Percentiles rank a stretch among this genome's conserved stretches.
phyloP scores from a whole-genome alignment of 2,888 invertebrate species.

The Synergus japonicus region DNA sequence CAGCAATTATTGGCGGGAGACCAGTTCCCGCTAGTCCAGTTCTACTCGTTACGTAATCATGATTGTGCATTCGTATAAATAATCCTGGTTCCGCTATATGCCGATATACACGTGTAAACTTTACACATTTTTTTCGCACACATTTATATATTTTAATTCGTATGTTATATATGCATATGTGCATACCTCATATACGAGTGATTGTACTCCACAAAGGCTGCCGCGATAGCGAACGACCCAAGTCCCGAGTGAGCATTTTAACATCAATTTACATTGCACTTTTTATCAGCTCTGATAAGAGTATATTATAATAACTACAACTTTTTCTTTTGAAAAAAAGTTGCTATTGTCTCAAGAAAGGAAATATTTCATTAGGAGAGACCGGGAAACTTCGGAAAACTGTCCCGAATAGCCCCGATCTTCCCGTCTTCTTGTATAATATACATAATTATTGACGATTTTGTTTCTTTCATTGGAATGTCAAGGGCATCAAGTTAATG shows the following conservation, averaged over 20 bases:
- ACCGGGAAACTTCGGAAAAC: too few relatives aligned
- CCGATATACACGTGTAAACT: constrained; percentile 57
- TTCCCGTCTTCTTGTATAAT: too few relatives aligned
- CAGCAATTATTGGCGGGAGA: constrained; percentile 65
- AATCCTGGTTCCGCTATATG: constrained; percentile 61
- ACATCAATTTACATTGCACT: not conserved
- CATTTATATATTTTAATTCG: constrained; percentile 4
- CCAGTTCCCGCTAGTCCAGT: constrained; percentile 74
- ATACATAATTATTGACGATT: too few relatives aligned
- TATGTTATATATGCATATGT: constrained; percentile 2
- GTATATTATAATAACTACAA: not conserved
- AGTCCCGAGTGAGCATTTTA: not conserved
- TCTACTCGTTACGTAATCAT: constrained; percentile 68
- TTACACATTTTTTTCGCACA: constrained; percentile 40
- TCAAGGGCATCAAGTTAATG: too few relatives aligned
- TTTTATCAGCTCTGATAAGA: not conserved
- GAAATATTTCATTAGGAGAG: not conserved
- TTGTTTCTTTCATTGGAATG: too few relatives aligned
- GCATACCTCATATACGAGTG: not conserved
- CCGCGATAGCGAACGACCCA: not conserved
- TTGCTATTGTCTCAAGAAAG: not conserved
- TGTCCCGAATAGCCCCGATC: too few relatives aligned
- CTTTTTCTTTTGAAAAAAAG: not conserved
- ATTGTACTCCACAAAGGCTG: not conserved
- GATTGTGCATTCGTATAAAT: constrained; percentile 68